phyloP scores from a whole-genome alignment of 1,140 invertebrate species.

The Limonius californicus region DNA sequence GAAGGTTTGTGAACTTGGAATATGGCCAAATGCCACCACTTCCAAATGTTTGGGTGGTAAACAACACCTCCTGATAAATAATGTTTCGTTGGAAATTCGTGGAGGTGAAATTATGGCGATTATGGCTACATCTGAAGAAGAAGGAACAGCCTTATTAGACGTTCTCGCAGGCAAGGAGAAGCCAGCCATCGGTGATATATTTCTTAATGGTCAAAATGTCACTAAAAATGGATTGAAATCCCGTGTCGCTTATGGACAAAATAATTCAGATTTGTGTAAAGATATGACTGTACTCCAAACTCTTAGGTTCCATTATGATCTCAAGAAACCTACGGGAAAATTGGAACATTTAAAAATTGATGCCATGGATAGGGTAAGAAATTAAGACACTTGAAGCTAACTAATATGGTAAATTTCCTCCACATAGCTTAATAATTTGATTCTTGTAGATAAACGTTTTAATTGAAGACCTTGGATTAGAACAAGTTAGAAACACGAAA shows the following conservation, averaged over 20 bases:
- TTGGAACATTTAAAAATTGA: constrained; percentile 56
- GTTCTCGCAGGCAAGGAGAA: constrained; percentile 70
- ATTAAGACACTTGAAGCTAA: neutral
- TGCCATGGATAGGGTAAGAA: constrained; percentile 58
- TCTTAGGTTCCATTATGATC: constrained; percentile 71
- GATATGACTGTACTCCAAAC: constrained; percentile 80
- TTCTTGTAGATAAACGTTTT: constrained; percentile 70
- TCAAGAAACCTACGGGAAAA: constrained; percentile 59
- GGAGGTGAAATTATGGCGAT: constrained; percentile 87
- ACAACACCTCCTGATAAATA: constrained; percentile 55
- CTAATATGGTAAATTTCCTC: too few species aligned
- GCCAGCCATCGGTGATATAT: constrained; percentile 71
- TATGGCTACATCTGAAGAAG: constrained; percentile 77
- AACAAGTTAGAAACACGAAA: constrained; percentile 75
- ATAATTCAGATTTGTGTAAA: constrained; percentile 56
- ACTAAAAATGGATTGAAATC: constrained; percentile 64
- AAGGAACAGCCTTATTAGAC: constrained; percentile 78
- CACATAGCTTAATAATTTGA: too few species aligned
- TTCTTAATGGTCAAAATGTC: constrained; percentile 82
- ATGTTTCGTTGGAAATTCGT: constrained; percentile 76
- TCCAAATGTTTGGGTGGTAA: constrained; percentile 31
- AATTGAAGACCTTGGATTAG: constrained; percentile 85
- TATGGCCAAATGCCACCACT: constrained; percentile 41
- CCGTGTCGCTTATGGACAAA: constrained; percentile 61
- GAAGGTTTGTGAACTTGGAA: constrained; percentile 45